A percentile compares a stretch with the other conserved stretches of the same genome.
phyloP scores from a whole-genome alignment of 1,140 invertebrate species.

The Lepidotrigona ventralis region DNA sequence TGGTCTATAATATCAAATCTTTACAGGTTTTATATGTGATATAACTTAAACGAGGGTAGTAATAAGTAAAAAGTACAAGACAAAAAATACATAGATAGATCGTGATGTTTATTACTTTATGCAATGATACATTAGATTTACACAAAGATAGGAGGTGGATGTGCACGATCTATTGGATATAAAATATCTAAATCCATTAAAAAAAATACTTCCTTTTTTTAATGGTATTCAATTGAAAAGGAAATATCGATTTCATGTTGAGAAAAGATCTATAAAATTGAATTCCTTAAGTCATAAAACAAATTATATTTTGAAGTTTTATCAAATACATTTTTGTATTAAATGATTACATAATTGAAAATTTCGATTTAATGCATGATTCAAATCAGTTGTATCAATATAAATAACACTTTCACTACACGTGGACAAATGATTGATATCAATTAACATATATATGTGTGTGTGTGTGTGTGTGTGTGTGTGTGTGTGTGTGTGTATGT shows the following conservation, averaged over 20 bases:
- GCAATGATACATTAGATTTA: slow-evolving; percentile 63
- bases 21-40: slow-evolving; percentile 38
- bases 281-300: slow-evolving; percentile 27
- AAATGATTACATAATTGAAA: slow-evolving; percentile 30
- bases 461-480: no score
- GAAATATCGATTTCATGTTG: slow-evolving; percentile 13
- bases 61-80: slow-evolving; percentile 61
- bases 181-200: slow-evolving; percentile 45
- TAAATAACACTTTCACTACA: slow-evolving; percentile 11
- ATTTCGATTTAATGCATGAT: slow-evolving; percentile 13
- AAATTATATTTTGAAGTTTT: slow-evolving; percentile 19
- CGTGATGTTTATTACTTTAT: slow-evolving; percentile 63
- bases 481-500: no score
- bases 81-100: slow-evolving; percentile 50
- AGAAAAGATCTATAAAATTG: slow-evolving; percentile 13
- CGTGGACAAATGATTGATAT: slow-evolving; percentile 10
- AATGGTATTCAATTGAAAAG: slow-evolving; percentile 11
- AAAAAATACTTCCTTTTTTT: slow-evolving; percentile 6
- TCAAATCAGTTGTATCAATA: slow-evolving; percentile 4
- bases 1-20: slow-evolving; percentile 53
- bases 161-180: slow-evolving; percentile 30
- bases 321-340: slow-evolving; percentile 13
- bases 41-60: slow-evolving; percentile 58
- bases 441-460: slow-evolving; percentile 2
- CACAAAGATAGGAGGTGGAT: slow-evolving; percentile 55